Evolutionary conservation across 2,888 invertebrate species (phyloP), one percentile per base, ranked within the genome.

Genomic region (Cephus runcator): DNA sequence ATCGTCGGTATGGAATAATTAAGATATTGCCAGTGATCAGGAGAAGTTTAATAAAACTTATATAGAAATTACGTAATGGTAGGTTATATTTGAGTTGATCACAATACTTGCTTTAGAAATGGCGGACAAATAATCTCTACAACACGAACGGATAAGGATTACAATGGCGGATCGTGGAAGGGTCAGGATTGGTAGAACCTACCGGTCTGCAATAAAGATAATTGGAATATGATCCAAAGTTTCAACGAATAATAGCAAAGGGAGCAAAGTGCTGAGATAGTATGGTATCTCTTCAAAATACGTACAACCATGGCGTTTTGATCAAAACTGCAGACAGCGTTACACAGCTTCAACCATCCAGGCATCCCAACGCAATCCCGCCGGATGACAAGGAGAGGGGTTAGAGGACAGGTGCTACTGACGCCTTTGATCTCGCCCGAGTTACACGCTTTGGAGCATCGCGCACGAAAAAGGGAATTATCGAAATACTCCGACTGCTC

Each of bases 321-420:
- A 56, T 56, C 23, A 56, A 56, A 56, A 56, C 56, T 56, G 56
- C 56, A 56, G 2, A 23, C 56, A 56, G 56, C 56, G 23, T 56
- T 56, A 56, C 56, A 56, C 56, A 23, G 23, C 23, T 56, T 56
- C 56, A 56, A 56, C 56, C 23, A 56, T 56, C 77, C 75, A 74
- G 80, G 85, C 86, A 88, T 88, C 85, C 87, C 88, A 88, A 88
- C 88, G 87, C 87, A 90, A 89, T 89, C 86, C 88, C 85, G 85
- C 85, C 84, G 87, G 90, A 90, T 90, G 90, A 91, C 90, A 89
- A 88, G 89, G 88, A 87, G 80, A 87, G 86, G 88, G 87, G 85
- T 89, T 89, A 86, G 88, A 89, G 90, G 91, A 91, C 91, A 91
- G 91, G 91, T 91, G 91, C 91, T 90, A 90, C 90, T 91, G 91